These are phyloP conservation scores for Deladenus siricidicola DNA, from an alignment of 2,888 invertebrate species.

Conservation along the genomic window DNA sequence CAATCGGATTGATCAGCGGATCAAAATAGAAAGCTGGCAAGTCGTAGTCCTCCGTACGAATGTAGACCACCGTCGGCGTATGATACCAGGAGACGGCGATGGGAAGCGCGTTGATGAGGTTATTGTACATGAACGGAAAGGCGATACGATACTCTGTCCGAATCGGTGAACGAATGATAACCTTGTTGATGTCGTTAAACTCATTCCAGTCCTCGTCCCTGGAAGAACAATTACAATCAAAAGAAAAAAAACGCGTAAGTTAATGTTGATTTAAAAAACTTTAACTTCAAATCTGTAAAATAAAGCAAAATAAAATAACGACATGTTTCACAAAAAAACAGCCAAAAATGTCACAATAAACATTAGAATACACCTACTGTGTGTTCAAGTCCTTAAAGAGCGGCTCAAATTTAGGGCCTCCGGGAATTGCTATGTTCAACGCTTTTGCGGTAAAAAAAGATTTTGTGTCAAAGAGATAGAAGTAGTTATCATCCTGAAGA, in stretches of 20 bases:
- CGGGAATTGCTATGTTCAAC: conserved; percentile 97
- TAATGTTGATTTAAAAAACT: not conserved
- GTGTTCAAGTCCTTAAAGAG: conserved; percentile 93
- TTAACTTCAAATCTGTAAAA: too few relatives aligned
- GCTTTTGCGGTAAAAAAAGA: conserved; percentile 99
- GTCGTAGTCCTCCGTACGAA: conserved; percentile 99
- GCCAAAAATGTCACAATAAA: too few relatives aligned
- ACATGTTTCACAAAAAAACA: too few relatives aligned
- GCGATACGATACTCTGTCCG: conserved; percentile 98
- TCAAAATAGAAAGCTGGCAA: conserved; percentile 99
- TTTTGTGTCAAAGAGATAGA: conserved; percentile 96
- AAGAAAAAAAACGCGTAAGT: too few relatives aligned
- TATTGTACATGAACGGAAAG: conserved; percentile 97
- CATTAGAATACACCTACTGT: conserved; percentile 61
- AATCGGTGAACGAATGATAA: conserved; percentile 95
- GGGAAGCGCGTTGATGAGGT: conserved; percentile 68
- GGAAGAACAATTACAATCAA: conserved; percentile 2
- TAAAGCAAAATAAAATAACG: too few relatives aligned
- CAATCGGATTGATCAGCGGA: conserved; percentile 96
- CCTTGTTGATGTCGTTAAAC: conserved; percentile 99
- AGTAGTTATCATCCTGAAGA: conserved; percentile 86
- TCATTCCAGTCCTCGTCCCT: conserved; percentile 99
- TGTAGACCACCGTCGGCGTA: conserved; percentile 95
- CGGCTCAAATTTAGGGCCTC: conserved; percentile 98
- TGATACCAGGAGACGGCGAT: conserved; percentile 99